These are phyloP conservation scores for Phalacrocorax brasilianus DNA, from an alignment of 2,113 vertebrate genomes.

Conservation along the genomic window DNA sequence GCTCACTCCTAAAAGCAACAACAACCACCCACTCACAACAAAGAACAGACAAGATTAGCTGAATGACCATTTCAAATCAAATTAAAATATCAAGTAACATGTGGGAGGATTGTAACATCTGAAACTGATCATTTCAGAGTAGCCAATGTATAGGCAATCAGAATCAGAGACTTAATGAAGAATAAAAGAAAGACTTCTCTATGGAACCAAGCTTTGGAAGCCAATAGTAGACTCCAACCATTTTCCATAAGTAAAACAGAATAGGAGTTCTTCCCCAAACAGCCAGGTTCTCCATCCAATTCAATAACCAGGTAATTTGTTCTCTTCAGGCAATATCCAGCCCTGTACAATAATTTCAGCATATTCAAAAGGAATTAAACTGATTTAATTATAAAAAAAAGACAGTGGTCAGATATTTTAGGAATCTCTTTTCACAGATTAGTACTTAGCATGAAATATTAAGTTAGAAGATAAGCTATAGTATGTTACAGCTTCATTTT, in stretches of 20 bases:
- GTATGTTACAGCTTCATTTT: not conserved
- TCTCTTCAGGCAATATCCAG: not conserved
- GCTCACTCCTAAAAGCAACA: not conserved
- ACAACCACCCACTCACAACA: not conserved
- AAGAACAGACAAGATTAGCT: not conserved
- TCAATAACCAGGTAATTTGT: not conserved
- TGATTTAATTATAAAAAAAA: not conserved
- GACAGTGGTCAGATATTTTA: not conserved
- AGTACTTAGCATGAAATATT: not conserved
- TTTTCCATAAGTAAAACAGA: not conserved
- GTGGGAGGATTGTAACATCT: not conserved
- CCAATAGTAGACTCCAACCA: not conserved
- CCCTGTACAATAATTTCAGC: not conserved
- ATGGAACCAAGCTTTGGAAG: not conserved
- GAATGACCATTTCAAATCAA: not conserved
- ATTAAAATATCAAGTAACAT: not conserved
- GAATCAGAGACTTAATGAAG: not conserved
- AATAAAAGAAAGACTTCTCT: not conserved
- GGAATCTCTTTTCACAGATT: not conserved
- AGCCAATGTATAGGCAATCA: not conserved
- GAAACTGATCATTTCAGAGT: not conserved
- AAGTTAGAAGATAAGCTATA: not conserved
- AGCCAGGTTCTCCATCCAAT: not conserved
- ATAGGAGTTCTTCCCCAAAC: not conserved
- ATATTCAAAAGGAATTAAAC: not conserved